Percentiles rank a stretch among this genome's conserved stretches.
phyloP scores from a whole-genome alignment of 1,140 invertebrate genomes.

The Neodiprion pinetum region DNA sequence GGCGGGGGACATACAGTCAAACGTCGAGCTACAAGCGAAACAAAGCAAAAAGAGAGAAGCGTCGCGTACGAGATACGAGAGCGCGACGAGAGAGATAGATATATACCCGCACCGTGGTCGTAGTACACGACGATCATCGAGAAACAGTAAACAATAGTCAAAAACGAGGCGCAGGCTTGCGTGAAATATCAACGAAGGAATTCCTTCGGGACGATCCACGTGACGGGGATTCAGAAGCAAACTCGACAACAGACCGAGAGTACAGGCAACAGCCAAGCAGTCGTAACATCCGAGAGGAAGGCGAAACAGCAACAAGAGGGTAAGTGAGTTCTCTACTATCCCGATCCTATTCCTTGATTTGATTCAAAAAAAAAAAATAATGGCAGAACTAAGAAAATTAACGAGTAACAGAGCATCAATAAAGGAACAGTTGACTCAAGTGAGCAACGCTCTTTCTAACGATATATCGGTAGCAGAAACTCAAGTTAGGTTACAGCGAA shows the following conservation, averaged over 20 bases:
- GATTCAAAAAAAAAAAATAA: constrained; percentile 16
- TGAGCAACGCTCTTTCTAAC: constrained; percentile 15
- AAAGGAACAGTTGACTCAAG: constrained; percentile 16
- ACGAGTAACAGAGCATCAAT: constrained; percentile 9
- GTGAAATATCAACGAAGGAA: too few species aligned
- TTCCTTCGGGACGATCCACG: background rate
- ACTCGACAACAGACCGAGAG: constrained; percentile 14
- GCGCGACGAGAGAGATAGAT: too few species aligned
- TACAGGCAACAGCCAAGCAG: constrained; percentile 10
- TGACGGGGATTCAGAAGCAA: constrained; percentile 9
- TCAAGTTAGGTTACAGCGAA: constrained; percentile 5
- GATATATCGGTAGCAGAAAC: constrained; percentile 11
- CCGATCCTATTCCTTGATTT: constrained; percentile 15
- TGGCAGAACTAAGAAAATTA: constrained; percentile 15
- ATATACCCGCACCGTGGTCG: too few species aligned
- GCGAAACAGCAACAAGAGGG: background rate
- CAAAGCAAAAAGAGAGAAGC: too few species aligned
- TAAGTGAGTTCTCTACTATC: constrained; percentile 22
- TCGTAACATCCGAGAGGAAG: background rate
- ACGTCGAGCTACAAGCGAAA: too few species aligned
- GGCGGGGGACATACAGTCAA: too few species aligned
- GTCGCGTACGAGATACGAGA: too few species aligned
- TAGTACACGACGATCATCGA: too few species aligned
- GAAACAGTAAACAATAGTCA: too few species aligned
- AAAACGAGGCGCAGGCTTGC: too few species aligned